Base-by-base conservation (phyloP, 1,140 invertebrate species). In the Aleiodes sp. region DNA sequence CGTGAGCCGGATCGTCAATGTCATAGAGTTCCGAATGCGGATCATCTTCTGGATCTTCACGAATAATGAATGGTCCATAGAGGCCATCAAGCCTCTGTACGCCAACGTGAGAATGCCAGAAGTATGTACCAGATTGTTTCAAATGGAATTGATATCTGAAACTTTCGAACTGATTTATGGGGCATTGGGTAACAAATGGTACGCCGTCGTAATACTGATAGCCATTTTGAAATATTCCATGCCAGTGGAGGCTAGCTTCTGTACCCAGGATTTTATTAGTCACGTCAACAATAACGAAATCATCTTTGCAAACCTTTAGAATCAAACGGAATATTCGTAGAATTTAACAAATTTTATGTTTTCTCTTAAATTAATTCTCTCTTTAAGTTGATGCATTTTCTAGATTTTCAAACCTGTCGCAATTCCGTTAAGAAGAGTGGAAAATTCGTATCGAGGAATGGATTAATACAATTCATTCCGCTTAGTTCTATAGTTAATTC, bases 121-220 rank as follows among this genome's bases (percentile, higher is more conserved):
- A 89, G 75, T 88, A 84, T 0, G 87, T 88, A n/a, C 88, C 88
- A 67, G 73, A 46, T 70, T 75, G 75, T 16, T 26, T 28, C 8
- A 66, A 76, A 39, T 21, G 31, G 26, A 69, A 87, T 39, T 75
- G 72, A 68, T 88, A 87, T 28, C 81, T 80, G 61, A 87, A 89
- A 72, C 19, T 62, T 2, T 9, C 28, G 4, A 52, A 52, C 19
- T 26, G 2, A 19, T 28, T n/a, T 12, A 90, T 88, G 3, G 89
- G 88, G 70, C 88, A 89, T 76, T 90, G 89, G 0, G 88, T 88
- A 4, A 90, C 77, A 66, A 84, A 84, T 0, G 88, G 84, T 9
- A 90, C 89, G 0, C 89, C 89, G 75, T 90, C 89, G 84, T 88
- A 88, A 72, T 83, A 86, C 3, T 83, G 87, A 12, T 73, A 74